Evolutionary conservation across 2,797 vertebrate species (phyloP).

Genomic region (Ara ararauna): DNA sequence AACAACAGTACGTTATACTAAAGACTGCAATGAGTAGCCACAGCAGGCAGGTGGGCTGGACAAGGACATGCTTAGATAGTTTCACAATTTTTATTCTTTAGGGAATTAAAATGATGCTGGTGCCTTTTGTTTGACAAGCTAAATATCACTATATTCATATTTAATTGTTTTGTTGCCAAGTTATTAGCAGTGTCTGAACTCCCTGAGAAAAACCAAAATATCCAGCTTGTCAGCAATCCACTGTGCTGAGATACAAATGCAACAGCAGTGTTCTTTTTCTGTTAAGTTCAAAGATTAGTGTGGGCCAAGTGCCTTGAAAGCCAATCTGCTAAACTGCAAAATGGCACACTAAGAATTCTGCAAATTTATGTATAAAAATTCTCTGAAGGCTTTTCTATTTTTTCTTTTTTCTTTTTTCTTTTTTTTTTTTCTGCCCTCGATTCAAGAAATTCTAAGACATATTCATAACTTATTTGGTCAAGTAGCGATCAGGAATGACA

Average conservation of each 20-base stretch:
- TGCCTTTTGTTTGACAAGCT: background rate
- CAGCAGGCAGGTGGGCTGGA: background rate
- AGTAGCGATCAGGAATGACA: background rate
- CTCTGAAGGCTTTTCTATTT: background rate
- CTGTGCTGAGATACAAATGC: background rate
- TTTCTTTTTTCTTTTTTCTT: background rate
- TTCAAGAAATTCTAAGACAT: background rate
- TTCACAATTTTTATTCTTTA: background rate
- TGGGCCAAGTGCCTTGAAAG: slow-evolving; percentile 3
- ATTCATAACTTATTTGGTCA: background rate
- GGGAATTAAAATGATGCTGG: background rate
- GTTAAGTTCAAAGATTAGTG: slow-evolving; percentile 33
- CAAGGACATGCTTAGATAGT: background rate
- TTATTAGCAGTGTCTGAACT: background rate
- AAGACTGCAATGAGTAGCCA: background rate
- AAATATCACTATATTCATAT: background rate
- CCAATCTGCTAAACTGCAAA: slow-evolving; percentile 18
- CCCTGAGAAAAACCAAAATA: background rate
- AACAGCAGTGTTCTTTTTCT: slow-evolving; percentile 21
- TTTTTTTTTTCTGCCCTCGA: background rate
- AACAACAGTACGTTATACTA: slow-evolving; percentile 20
- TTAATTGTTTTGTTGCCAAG: slow-evolving; percentile 9
- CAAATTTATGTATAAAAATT: background rate
- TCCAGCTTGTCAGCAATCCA: background rate
- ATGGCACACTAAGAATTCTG: background rate